Evolutionary conservation across 2,113 vertebrate species (phyloP).

Genomic region (Actenoides hombroni): DNA sequence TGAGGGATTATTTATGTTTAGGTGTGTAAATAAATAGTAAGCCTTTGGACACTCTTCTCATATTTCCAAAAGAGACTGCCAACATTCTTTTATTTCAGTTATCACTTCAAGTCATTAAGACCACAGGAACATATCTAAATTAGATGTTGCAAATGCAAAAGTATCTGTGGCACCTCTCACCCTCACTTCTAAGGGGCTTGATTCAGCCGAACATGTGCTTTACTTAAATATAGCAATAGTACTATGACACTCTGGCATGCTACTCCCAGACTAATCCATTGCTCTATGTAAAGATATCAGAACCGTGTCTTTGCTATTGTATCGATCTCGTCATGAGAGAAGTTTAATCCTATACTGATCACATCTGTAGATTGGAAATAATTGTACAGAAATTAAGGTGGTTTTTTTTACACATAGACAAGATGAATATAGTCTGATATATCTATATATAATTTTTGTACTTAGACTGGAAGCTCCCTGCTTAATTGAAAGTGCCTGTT

Average conservation of each 20-base stretch:
- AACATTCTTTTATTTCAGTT: conserved; percentile 32
- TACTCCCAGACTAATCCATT: background rate
- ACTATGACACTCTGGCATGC: background rate
- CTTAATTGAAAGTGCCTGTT: background rate
- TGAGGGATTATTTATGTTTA: conserved; percentile 58
- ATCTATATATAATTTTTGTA: background rate
- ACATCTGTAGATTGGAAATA: background rate
- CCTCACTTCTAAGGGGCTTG: background rate
- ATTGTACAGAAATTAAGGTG: background rate
- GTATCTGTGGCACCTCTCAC: background rate
- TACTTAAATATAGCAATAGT: background rate
- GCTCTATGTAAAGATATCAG: background rate
- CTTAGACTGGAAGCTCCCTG: background rate
- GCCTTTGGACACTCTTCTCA: conserved; percentile 2
- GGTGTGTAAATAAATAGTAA: conserved; percentile 42
- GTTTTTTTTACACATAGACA: background rate
- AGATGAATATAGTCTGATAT: background rate
- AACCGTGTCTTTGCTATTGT: background rate
- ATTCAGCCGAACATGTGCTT: background rate
- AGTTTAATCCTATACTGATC: background rate
- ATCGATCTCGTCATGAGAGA: background rate
- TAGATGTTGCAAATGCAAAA: background rate
- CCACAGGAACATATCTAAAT: background rate
- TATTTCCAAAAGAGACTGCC: background rate
- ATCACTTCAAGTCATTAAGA: background rate